Percentiles rank a stretch among this genome's conserved stretches.
These are phyloP conservation scores for Clusia tigrina DNA, from an alignment of 2,888 invertebrate species.

Conservation along the genomic window DNA sequence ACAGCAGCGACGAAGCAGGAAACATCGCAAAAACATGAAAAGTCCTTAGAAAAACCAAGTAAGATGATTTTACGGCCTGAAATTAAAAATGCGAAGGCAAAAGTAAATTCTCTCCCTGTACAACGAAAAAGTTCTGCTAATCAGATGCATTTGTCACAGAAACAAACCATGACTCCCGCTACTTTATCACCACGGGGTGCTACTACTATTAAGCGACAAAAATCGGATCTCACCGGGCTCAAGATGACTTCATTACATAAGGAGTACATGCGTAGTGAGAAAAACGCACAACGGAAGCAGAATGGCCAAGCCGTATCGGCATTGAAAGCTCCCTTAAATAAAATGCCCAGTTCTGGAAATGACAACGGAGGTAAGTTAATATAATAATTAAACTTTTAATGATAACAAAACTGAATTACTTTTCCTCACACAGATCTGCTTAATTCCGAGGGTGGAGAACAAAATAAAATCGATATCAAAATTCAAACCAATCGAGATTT, in stretches of 20 bases:
- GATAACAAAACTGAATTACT: no score
- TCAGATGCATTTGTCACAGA: slow-evolving; percentile 31
- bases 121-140: slow-evolving; percentile 37
- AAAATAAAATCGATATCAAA: slow-evolving; percentile 63
- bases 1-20: slow-evolving; percentile 23
- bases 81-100: slow-evolving; percentile 61
- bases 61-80: slow-evolving; percentile 49
- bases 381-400: no score
- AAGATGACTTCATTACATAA: slow-evolving; percentile 65
- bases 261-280: slow-evolving; percentile 64
- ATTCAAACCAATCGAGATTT: slow-evolving; percentile 64
- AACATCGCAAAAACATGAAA: slow-evolving; percentile 21
- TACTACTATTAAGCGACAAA: slow-evolving; percentile 66
- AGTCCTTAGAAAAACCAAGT: slow-evolving; percentile 36
- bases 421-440: slow-evolving; percentile 24
- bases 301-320: slow-evolving; percentile 30
- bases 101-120: slow-evolving; percentile 57
- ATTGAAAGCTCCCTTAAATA: slow-evolving; percentile 35
- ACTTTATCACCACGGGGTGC: slow-evolving; percentile 13
- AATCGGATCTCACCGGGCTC: slow-evolving; percentile 71
- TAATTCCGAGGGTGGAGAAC: slow-evolving; percentile 34
- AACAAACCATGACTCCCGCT: slow-evolving; percentile 12
- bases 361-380: no score
- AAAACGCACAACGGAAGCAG: slow-evolving; percentile 49
- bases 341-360: no score